Evolutionary conservation across 2,797 vertebrate species (phyloP).

Genomic region (Fistularia commersonii): DNA sequence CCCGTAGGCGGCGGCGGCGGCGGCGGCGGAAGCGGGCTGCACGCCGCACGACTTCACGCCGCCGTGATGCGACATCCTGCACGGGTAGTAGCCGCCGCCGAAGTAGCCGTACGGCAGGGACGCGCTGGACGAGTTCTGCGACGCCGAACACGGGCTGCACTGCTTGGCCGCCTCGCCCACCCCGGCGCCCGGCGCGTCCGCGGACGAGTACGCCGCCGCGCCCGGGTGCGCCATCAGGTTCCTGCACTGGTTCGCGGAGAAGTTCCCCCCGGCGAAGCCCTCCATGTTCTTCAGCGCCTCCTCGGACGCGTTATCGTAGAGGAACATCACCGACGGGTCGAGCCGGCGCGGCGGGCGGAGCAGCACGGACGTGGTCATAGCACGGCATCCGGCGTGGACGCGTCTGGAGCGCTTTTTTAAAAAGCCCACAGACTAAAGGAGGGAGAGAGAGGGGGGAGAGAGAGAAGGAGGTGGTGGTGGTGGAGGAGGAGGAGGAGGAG

Average conservation of each 20-base stretch:
- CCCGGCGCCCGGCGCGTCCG: slow-evolving; percentile 82
- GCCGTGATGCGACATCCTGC: slow-evolving; percentile 90
- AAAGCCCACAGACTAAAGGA: slow-evolving; percentile 85
- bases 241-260: slow-evolving; percentile 92
- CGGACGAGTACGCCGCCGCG: slow-evolving; percentile 82
- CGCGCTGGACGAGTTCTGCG: slow-evolving; percentile 89
- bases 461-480: slow-evolving; percentile 85
- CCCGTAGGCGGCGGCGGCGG: slow-evolving; percentile 83
- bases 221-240: slow-evolving; percentile 95
- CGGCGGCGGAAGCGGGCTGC: slow-evolving; percentile 84
- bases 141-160: slow-evolving; percentile 92
- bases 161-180: slow-evolving; percentile 91
- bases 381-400: slow-evolving; percentile 92
- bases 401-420: slow-evolving; percentile 83
- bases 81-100: slow-evolving; percentile 91
- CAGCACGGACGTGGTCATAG: slow-evolving; percentile 99
- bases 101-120: slow-evolving; percentile 96
- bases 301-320: slow-evolving; percentile 95
- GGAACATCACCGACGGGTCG: slow-evolving; percentile 97
- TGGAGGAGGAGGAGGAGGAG: slow-evolving; percentile 77
- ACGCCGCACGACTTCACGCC: slow-evolving; percentile 89
- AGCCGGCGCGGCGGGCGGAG: slow-evolving; percentile 93
- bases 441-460: slow-evolving; percentile 81
- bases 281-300: slow-evolving; percentile 98
- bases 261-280: slow-evolving; percentile 85